Percentiles rank a stretch among this genome's conserved stretches.
phyloP scores from a whole-genome alignment of 37 sponge, comb jelly and placozoan genomes.

The Chondrosia reniformis region DNA sequence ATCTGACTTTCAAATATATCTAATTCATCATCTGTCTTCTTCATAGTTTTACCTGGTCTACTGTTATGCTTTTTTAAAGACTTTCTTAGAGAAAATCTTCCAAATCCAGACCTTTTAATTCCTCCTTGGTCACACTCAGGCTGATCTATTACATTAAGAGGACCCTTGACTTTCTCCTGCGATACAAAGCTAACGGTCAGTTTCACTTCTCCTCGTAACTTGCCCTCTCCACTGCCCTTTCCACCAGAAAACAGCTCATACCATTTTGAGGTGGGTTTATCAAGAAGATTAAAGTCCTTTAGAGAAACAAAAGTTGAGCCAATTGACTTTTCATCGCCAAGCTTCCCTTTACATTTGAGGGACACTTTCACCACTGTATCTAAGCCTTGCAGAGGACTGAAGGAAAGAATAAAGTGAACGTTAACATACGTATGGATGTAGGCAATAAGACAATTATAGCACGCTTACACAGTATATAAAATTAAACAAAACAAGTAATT shows the following conservation, averaged over 20 bases:
- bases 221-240: background rate
- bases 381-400: background rate
- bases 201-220: background rate
- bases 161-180: background rate
- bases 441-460: too few relatives aligned
- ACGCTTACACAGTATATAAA: too few relatives aligned
- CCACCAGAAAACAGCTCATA: background rate
- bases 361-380: conserved; percentile 5
- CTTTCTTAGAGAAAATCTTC: background rate
- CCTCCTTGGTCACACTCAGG: background rate
- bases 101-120: background rate
- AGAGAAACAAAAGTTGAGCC: background rate
- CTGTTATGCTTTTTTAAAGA: background rate
- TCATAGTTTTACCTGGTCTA: background rate
- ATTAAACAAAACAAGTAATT: too few relatives aligned
- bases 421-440: too few relatives aligned
- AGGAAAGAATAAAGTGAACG: too few relatives aligned
- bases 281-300: background rate
- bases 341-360: background rate
- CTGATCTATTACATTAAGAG: background rate
- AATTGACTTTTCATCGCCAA: background rate
- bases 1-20: background rate
- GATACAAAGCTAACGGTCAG: background rate
- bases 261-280: background rate
- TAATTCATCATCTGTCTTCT: background rate